Base-by-base conservation (phyloP, 2,888 invertebrate species). In the Synergus laeviventris region DNA sequence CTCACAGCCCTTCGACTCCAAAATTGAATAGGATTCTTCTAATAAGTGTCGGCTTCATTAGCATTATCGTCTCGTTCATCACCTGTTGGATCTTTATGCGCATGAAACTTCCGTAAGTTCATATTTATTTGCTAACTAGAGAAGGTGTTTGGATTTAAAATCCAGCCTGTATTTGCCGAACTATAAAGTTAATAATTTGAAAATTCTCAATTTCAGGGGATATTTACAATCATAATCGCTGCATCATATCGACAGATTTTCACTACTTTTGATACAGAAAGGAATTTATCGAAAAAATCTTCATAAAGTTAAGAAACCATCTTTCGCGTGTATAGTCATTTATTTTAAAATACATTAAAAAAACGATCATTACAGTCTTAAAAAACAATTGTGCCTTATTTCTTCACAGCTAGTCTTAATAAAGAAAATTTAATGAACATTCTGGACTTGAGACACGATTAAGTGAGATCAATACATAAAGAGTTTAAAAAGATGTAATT, bases 71-170 rank as follows among this genome's bases (percentile, higher is more conserved):
- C 7, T 98, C 98, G 4, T 99, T 98, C 92, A 96, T 97, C 85
- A 97, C 98, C 61, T 98, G 98, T 81, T 97, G 98, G 95, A 95
- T 99, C 80, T 99, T 99, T 90, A 99, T 99, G 98, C 94, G 97
- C 86, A 99, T 99, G 97, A 99, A 99, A 92, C 91, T 99, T 84
- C 99, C 99, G 88, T 93, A 89, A 91, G 92, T 91, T 74, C 14
- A 59, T 42, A 45, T 39, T 24, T 21, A 39, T 61, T 24, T 7
- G 74, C 36, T n/a, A 31, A 31, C 66, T 78, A 79, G 38, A 79
- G 38, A 14, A 18, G 14, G 31, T 31, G 31, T 31, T 31, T 31
- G 7, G 7, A 31, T 62, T 11, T 31, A 12, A 12, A 31, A 61
- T n/a, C 36, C 16, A 7, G 2, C 16, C 38, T 61, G 1, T 24